Conservation (phyloP, 2,888 invertebrate genomes). For the Neoitamus cyanurus region DNA sequence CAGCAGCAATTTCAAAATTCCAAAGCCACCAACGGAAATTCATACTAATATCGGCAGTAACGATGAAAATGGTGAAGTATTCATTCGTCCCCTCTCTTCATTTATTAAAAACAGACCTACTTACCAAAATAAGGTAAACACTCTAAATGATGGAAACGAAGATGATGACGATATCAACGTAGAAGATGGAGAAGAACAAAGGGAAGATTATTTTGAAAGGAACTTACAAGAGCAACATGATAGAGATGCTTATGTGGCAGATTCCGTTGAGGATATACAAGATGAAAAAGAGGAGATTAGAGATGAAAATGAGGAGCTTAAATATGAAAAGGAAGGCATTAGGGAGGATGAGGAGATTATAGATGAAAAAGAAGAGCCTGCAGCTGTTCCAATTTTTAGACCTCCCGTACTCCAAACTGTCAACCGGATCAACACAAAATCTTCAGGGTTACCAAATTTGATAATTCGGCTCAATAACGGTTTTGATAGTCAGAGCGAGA, state of each 20-base stretch:
- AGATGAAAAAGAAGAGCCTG: neutral
- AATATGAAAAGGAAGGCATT: neutral
- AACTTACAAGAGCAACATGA: neutral
- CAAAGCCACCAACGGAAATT: constrained; percentile 47
- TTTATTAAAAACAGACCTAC: constrained; percentile 19
- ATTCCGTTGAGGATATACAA: neutral
- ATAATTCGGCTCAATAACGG: constrained; percentile 48
- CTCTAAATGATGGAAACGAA: constrained; percentile 41
- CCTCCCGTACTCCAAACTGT: neutral
- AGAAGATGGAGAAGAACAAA: constrained; percentile 21
- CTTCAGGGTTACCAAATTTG: constrained; percentile 17
- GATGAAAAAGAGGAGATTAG: neutral
- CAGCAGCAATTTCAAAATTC: constrained; percentile 50
- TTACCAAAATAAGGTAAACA: constrained; percentile 1
- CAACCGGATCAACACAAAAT: neutral
- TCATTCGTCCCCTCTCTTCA: neutral
- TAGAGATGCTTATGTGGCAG: neutral
- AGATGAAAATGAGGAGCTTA: neutral
- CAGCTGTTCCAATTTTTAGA: neutral
- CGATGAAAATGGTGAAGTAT: constrained; percentile 16
- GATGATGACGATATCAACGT: constrained; percentile 35
- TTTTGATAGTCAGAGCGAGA: constrained; percentile 52
- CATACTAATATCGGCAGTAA: neutral
- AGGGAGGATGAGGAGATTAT: neutral
- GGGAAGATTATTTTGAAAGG: neutral